phyloP scores from a whole-genome alignment of 2,113 vertebrate genomes.

The Oreochromis spilurus region DNA sequence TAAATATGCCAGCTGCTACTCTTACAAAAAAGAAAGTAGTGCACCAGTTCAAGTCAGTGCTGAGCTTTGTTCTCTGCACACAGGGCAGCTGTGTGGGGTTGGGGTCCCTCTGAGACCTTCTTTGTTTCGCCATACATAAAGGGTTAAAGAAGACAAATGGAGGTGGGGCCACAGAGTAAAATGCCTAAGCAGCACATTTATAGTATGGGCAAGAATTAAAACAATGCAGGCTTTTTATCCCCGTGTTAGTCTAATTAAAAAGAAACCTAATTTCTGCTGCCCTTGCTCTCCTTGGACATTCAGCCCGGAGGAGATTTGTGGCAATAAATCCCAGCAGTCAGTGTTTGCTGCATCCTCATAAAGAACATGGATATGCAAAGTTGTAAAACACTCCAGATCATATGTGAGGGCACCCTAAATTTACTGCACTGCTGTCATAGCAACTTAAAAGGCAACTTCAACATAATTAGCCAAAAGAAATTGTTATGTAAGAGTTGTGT shows the following conservation, averaged over 20 bases:
- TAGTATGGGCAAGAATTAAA: slow-evolving; percentile 66
- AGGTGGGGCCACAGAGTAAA: slow-evolving; percentile 48
- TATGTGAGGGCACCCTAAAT: neutral
- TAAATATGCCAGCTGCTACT: neutral
- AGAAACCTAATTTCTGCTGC: slow-evolving; percentile 62
- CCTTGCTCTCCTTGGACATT: slow-evolving; percentile 46
- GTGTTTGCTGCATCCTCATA: slow-evolving; percentile 22
- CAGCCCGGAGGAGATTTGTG: slow-evolving; percentile 35
- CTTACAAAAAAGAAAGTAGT: neutral
- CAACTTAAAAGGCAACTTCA: neutral
- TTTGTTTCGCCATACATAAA: slow-evolving; percentile 61
- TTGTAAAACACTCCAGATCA: slow-evolving; percentile 9
- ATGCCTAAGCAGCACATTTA: slow-evolving; percentile 71
- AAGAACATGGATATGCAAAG: slow-evolving; percentile 18
- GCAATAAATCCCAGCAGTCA: slow-evolving; percentile 27
- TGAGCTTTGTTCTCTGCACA: slow-evolving; percentile 23
- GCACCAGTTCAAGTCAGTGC: neutral
- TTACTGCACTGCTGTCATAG: neutral
- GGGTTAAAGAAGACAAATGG: slow-evolving; percentile 74
- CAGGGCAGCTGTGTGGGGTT: slow-evolving; percentile 38
- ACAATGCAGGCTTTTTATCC: slow-evolving; percentile 71
- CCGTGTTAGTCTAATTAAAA: slow-evolving; percentile 66
- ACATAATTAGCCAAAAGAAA: neutral
- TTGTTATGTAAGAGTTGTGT: neutral
- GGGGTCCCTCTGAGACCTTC: slow-evolving; percentile 40